These are phyloP conservation scores for Paraplagusia blochii DNA, from an alignment of 2,113 vertebrate species.

Conservation along the genomic window DNA sequence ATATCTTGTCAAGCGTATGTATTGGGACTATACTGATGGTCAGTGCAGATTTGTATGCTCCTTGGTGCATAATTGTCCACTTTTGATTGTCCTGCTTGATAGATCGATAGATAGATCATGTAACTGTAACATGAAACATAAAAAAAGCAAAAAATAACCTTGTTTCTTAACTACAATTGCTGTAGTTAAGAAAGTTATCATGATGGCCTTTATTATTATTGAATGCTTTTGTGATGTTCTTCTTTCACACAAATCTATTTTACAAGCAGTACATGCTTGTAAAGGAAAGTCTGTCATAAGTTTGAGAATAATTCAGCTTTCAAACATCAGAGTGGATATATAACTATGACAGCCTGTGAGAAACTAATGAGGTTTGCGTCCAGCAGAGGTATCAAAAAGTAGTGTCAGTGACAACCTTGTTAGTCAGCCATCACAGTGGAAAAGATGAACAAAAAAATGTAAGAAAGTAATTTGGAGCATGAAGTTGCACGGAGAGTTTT, in stretches of 20 bases:
- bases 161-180: too few species aligned
- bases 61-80: too few species aligned
- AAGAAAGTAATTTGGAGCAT: constrained; percentile 2
- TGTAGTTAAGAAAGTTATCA: too few species aligned
- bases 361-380: constrained; percentile 44
- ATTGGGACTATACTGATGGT: too few species aligned
- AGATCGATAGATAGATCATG: too few species aligned
- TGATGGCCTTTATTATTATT: too few species aligned
- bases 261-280: fast-evolving
- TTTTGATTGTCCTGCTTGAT: too few species aligned
- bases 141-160: too few species aligned
- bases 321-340: constrained; percentile 1
- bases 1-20: too few species aligned
- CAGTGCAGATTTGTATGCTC: too few species aligned
- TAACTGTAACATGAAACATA: too few species aligned
- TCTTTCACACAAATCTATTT: background rate
- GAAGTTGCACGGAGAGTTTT: constrained; percentile 2
- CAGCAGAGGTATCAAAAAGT: constrained; percentile 10
- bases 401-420: constrained; percentile 36
- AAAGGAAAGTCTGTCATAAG: background rate
- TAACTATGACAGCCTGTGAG: constrained; percentile 8
- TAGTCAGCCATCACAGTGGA: constrained; percentile 35
- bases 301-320: constrained; percentile 19
- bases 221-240: background rate
- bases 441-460: background rate